phyloP scores from a whole-genome alignment of 2,113 vertebrate species.

The Beaufortia kweichowensis region DNA sequence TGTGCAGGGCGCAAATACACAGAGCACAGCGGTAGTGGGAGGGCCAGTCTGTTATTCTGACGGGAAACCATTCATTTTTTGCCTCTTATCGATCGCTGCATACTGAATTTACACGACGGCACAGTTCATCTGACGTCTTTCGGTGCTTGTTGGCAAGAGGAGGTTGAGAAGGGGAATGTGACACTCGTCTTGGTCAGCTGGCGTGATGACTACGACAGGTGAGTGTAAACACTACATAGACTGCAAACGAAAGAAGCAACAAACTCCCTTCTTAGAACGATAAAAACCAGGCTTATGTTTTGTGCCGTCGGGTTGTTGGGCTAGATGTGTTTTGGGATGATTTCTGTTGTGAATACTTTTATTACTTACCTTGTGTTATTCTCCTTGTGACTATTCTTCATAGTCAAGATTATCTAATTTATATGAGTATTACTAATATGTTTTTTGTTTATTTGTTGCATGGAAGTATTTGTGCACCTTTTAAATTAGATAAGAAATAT shows the following conservation, averaged over 20 bases:
- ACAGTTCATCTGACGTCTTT: not conserved
- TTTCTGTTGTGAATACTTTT: too few relatives aligned
- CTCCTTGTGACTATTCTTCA: too few relatives aligned
- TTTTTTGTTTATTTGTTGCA: too few relatives aligned
- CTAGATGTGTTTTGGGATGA: not conserved
- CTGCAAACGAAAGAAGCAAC: not conserved
- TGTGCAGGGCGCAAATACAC: conserved; percentile 45
- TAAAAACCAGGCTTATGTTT: too few relatives aligned
- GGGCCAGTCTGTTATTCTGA: conserved; percentile 51
- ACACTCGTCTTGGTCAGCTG: not conserved
- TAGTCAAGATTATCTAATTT: too few relatives aligned
- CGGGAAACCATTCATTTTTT: conserved; percentile 60
- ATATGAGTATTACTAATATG: too few relatives aligned
- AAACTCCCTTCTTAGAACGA: not conserved
- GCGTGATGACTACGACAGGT: conserved; percentile 10
- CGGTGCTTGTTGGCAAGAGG: not conserved
- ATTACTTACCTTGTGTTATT: too few relatives aligned
- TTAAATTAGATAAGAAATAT: too few relatives aligned
- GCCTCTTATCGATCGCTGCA: not conserved
- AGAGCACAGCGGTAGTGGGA: conserved; percentile 47
- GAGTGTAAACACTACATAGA: not conserved
- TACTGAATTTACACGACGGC: not conserved
- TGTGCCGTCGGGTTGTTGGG: too few relatives aligned
- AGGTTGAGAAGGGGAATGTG: not conserved
- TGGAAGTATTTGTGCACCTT: too few relatives aligned